Evolutionary conservation across 2,888 invertebrate species (phyloP).

Genomic region (Adineta ricciae): DNA sequence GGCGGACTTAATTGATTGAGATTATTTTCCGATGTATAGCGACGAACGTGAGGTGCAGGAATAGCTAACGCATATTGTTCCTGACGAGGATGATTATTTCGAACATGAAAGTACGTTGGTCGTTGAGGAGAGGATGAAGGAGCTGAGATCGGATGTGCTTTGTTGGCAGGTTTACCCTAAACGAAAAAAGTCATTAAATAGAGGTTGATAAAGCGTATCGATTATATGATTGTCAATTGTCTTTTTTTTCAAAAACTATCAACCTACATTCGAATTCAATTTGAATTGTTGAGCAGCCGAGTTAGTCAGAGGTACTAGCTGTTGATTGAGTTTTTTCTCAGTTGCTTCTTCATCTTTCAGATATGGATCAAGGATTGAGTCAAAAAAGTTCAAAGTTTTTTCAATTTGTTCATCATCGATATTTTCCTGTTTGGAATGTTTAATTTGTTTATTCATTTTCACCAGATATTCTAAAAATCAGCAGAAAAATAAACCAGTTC

Average conservation of each 20-base stretch:
- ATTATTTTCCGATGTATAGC: constrained; percentile 20
- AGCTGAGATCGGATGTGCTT: no score
- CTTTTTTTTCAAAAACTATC: background rate
- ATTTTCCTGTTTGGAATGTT: background rate
- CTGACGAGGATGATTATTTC: no score
- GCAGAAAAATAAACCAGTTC: no score
- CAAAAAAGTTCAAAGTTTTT: background rate
- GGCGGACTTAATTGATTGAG: background rate
- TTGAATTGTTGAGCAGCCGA: background rate
- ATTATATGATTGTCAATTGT: no score
- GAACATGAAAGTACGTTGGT: no score
- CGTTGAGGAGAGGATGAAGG: no score
- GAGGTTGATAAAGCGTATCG: no score
- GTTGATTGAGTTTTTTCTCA: background rate
- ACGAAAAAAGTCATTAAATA: no score
- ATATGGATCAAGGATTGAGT: background rate
- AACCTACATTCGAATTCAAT: background rate
- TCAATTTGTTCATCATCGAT: background rate
- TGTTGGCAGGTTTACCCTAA: no score
- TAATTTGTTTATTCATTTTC: no score
- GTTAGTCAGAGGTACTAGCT: background rate
- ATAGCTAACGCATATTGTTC: no score
- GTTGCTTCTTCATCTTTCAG: background rate
- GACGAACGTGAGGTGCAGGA: background rate
- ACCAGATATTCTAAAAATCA: no score